phyloP scores from a whole-genome alignment of 2,797 vertebrate species.

The Aphelocoma californica region DNA sequence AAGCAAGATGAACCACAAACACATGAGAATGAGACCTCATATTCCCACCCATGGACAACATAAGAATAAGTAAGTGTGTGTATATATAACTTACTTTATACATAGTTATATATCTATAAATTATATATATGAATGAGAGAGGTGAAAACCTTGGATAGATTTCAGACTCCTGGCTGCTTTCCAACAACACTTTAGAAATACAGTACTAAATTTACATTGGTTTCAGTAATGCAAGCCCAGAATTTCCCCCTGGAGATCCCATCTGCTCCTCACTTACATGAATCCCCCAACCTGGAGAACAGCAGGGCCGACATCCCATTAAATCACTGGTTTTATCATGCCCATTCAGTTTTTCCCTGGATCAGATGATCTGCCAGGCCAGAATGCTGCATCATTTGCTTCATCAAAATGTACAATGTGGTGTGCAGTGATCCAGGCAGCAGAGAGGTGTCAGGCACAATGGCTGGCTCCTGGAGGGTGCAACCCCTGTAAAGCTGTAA shows the following conservation, averaged over 20 bases:
- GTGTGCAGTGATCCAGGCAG: neutral
- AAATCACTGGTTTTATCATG: slow-evolving; percentile 62
- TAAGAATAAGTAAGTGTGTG: neutral
- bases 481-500: neutral
- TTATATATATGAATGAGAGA: neutral
- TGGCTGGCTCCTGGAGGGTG: neutral
- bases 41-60: neutral
- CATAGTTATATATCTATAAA: neutral
- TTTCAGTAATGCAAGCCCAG: slow-evolving; percentile 42
- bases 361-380: slow-evolving; percentile 47
- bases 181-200: slow-evolving; percentile 48
- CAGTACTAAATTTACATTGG: slow-evolving; percentile 54
- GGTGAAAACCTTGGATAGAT: slow-evolving; percentile 59
- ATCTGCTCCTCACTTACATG: slow-evolving; percentile 55
- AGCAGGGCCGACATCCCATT: slow-evolving; percentile 57
- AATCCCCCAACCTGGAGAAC: slow-evolving; percentile 63
- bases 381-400: slow-evolving; percentile 41
- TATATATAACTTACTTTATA: neutral
- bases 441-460: neutral
- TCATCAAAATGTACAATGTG: neutral
- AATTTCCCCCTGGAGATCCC: slow-evolving; percentile 60
- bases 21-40: neutral
- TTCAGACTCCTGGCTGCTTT: slow-evolving; percentile 43
- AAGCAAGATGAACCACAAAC: neutral
- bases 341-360: slow-evolving; percentile 48